Evolutionary conservation across 2,888 invertebrate species (phyloP).

Genomic region (Lasioglossum marginatum): DNA sequence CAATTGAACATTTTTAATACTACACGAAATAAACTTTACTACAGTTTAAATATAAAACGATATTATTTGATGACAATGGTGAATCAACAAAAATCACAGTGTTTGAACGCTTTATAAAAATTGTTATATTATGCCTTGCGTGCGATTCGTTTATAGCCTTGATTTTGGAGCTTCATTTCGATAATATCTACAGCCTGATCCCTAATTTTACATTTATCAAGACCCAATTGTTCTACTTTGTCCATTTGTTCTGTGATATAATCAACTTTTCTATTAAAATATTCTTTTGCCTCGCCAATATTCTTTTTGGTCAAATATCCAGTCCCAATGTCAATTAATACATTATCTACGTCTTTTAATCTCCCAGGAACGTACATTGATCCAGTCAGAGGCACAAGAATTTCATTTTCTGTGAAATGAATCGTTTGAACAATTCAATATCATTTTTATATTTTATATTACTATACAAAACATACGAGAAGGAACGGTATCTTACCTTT

Average conservation of each 20-base stretch:
- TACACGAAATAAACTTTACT: constrained; percentile 5
- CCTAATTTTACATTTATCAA: constrained; percentile 93
- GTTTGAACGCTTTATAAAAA: constrained; percentile 16
- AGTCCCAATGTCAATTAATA: constrained; percentile 98
- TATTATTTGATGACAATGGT: constrained; percentile 12
- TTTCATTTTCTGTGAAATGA: constrained; percentile 86
- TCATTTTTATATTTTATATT: not conserved
- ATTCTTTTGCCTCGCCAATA: constrained; percentile 93
- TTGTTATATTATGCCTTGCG: constrained; percentile 60
- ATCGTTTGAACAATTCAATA: not conserved
- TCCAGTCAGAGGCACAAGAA: constrained; percentile 97
- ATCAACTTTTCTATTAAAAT: constrained; percentile 95
- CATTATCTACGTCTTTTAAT: constrained; percentile 93
- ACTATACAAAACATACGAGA: not conserved
- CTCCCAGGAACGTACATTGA: constrained; percentile 99
- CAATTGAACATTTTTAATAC: constrained; percentile 17
- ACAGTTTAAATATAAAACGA: constrained; percentile 32
- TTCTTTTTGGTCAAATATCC: constrained; percentile 98
- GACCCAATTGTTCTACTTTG: constrained; percentile 93
- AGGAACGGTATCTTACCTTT: constrained; percentile 85
- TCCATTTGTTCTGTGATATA: constrained; percentile 98
- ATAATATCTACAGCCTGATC: constrained; percentile 92
- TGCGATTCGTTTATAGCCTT: constrained; percentile 78
- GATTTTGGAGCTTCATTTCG: constrained; percentile 89
- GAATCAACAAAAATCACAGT: not conserved